Base-by-base conservation (phyloP, 2,797 vertebrate genomes). In the Arremon brunneinucha region DNA sequence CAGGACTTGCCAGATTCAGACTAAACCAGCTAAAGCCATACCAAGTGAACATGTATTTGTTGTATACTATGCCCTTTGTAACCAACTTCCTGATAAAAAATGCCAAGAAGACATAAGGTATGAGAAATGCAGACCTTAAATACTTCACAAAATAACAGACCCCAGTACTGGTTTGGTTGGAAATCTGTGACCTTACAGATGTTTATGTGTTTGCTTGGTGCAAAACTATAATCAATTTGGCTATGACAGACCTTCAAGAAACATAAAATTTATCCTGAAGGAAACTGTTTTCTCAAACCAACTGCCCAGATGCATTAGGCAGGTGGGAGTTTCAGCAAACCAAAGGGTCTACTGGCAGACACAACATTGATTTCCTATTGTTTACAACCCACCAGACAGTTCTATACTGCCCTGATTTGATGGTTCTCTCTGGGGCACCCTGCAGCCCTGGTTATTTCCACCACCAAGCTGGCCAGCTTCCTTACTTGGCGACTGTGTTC, bases 391-490 rank as follows among this genome's bases (percentile, higher is more conserved):
- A 92, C 84, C 96, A 97, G 97, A 94, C 97, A 96, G 96, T 92
- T 97, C 97, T 93, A 94, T 95, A 95, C 89, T 96, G 97, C 97
- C 97, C 91, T 81, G 96, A 96, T 97, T 94, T 97, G 96, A 98
- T 97, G 96, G 96, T 96, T 97, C 95, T 97, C 97, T 88, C 83
- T 79, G 94, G 96, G 95, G 97, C 56, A 41, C 95, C 93, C 96
- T 96, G 95, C 96, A 98, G 97, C 92, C 96, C 95, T 96, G 94
- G 96, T 97, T 96, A 97, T 96, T 97, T 97, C 95, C 94, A 96
- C 89, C 90, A 65, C 86, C 96, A 97, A 96, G 90, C 71, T 97
- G 96, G 90, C 92, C 96, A 96, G 86, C 94, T 97, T 89, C 67
- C 74, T 96, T 96, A 81, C 87, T 84, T 95, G 83, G 92, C 37